Evolutionary conservation across 2,797 vertebrate species (phyloP).

Genomic region (Pseudochirops cupreus): DNA sequence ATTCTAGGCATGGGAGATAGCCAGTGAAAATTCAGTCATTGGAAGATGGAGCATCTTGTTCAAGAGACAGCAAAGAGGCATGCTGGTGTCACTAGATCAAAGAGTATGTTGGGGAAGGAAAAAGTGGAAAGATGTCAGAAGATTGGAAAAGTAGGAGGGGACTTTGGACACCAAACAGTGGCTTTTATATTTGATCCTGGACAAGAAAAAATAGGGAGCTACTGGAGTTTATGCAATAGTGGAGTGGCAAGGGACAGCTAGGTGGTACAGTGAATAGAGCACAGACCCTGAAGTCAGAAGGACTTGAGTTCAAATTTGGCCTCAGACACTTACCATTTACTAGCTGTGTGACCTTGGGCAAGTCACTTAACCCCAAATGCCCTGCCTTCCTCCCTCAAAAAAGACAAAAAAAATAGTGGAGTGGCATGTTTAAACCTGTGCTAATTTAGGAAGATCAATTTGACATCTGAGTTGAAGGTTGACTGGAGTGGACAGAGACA

Average conservation of each 20-base stretch:
- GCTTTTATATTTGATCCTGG: neutral
- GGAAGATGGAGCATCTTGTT: neutral
- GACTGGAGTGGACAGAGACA: neutral
- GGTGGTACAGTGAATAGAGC: no score
- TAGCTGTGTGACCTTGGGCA: no score
- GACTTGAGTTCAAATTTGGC: no score
- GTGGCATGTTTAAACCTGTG: neutral
- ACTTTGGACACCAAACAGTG: neutral
- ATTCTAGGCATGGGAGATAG: neutral
- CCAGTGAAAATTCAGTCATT: neutral
- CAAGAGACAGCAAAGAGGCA: neutral
- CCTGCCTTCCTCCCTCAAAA: no score
- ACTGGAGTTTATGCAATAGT: neutral
- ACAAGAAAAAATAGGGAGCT: neutral
- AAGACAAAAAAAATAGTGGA: neutral
- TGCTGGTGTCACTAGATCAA: neutral
- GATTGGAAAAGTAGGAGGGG: neutral
- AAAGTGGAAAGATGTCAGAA: neutral
- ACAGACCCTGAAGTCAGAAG: no score
- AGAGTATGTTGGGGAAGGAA: neutral
- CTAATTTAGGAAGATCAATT: neutral
- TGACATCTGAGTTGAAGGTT: neutral
- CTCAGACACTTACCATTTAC: no score
- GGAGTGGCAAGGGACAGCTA: neutral
- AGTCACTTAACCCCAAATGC: no score